Conservation (phyloP, 1,140 invertebrate species). For the Drosophila arawakana region DNA sequence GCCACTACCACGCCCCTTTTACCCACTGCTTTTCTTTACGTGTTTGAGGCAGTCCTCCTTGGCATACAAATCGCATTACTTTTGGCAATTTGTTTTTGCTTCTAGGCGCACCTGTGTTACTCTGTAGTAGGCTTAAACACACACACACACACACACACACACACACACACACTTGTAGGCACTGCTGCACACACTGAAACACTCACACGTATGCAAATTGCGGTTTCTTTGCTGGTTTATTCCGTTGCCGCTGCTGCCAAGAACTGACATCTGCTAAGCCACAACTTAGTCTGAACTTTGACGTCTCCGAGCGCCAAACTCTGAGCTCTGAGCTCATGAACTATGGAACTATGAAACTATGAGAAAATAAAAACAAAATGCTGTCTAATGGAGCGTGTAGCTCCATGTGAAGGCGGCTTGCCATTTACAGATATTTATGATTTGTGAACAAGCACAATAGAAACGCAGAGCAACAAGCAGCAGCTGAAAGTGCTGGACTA, state of each 20-base stretch:
- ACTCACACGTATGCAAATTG: slow-evolving; percentile 10
- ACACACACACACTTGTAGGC: slow-evolving; percentile 7
- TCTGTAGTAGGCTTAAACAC: slow-evolving; percentile 9
- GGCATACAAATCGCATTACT: slow-evolving; percentile 61
- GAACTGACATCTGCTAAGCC: slow-evolving; percentile 67
- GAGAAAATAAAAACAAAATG: background rate
- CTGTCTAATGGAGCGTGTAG: slow-evolving; percentile 69
- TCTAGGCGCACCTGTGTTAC: slow-evolving; percentile 41
- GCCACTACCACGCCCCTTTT: background rate
- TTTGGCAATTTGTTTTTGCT: slow-evolving; percentile 53
- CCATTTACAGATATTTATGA: slow-evolving; percentile 83
- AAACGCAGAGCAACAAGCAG: background rate
- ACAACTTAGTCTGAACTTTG: slow-evolving; percentile 77
- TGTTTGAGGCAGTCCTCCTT: slow-evolving; percentile 51
- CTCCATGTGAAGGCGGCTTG: slow-evolving; percentile 40
- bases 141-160: slow-evolving; percentile 21
- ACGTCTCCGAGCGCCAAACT: slow-evolving; percentile 26
- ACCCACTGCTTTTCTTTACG: slow-evolving; percentile 39
- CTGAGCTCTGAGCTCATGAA: slow-evolving; percentile 19
- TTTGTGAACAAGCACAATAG: slow-evolving; percentile 63
- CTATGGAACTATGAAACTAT: slow-evolving; percentile 6
- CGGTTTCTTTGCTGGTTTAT: slow-evolving; percentile 54
- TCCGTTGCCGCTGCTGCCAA: slow-evolving; percentile 41
- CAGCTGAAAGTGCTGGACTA: too few relatives aligned
- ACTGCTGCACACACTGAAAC: background rate